phyloP scores from a whole-genome alignment of 2,113 vertebrate genomes.

The Aviceda subcristata region DNA sequence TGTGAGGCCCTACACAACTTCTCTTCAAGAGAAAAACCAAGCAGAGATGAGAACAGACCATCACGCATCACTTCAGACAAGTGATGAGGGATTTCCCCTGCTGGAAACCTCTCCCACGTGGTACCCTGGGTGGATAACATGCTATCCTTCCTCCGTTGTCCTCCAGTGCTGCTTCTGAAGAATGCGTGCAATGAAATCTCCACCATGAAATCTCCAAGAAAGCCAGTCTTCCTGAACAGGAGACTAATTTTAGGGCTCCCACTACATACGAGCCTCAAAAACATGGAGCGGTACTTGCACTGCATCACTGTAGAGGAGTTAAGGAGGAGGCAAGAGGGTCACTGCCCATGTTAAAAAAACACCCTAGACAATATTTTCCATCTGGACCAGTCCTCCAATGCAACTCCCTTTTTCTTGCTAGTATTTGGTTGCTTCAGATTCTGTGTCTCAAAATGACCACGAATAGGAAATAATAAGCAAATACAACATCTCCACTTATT shows the following conservation, averaged over 20 bases:
- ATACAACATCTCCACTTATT: not conserved
- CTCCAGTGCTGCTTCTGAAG: not conserved
- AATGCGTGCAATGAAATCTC: rapidly evolving
- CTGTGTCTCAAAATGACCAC: not conserved
- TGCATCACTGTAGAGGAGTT: not conserved
- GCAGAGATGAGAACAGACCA: not conserved
- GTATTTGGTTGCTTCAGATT: not conserved
- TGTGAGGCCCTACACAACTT: not conserved
- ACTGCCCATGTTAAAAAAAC: not conserved
- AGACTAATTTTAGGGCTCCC: not conserved
- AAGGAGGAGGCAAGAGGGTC: not conserved
- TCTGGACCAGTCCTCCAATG: not conserved
- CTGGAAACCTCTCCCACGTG: not conserved
- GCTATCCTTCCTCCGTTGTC: not conserved
- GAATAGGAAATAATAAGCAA: not conserved
- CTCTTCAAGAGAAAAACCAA: not conserved
- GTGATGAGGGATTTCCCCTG: not conserved
- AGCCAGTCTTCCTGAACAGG: not conserved
- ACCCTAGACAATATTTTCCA: not conserved
- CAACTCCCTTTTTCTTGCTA: not conserved
- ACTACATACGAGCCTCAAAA: not conserved
- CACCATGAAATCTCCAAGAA: not conserved
- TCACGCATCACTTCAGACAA: not conserved
- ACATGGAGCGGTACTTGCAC: not conserved
- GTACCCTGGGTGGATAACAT: not conserved